Base-by-base conservation (phyloP, 2,113 vertebrate species). In the Hippocampus guttulatus region DNA sequence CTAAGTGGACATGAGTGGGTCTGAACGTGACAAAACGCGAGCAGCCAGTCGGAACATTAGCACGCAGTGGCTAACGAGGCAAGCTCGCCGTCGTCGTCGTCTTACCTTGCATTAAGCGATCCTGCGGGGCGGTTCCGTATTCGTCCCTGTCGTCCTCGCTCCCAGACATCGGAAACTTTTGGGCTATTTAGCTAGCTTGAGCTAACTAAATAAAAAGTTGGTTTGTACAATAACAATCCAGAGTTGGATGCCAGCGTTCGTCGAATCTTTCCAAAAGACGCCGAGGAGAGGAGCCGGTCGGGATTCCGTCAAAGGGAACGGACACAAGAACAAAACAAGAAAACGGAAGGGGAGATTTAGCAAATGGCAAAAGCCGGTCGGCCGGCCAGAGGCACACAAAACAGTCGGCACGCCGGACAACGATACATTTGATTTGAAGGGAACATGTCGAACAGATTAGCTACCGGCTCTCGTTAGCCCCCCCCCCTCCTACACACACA, bases 111-210 rank as follows among this genome's bases (percentile, higher is more conserved):
- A 92, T 47, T 77, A 92, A 75, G 30, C 91, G 90, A 54, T 90
- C 89, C 41, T 88, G 27, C 58, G 27, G 27, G 1, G 58, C 15
- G 6, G 86, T 78, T 86, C 89, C 88, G 20, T 90, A 92, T 41
- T 92, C 91, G 21, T 92, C 89, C 62, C 91, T 84, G 41, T 93
- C 92, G 10, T 93, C 92, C 30, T 93, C 92, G 75, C 91, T 93
- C 75, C 89, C 91, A 86, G 92, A 93, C 92, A 93, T 93, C 72
- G 18, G 68, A 67, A 77, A 85, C 86, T 81, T 65, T 89, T 88
- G 20, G 21, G 58, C n/a, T 70, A 68, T 80, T 80, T 67, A 83
- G 84, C 82, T 86, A 89, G 90, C 87, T 79, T 82, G 70, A 84
- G 86, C 87, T 79, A 88, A 88, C 88, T 82, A 83, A 82, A 87